Conservation (phyloP, 2,113 vertebrate species). For the Phyllostomus discolor region DNA sequence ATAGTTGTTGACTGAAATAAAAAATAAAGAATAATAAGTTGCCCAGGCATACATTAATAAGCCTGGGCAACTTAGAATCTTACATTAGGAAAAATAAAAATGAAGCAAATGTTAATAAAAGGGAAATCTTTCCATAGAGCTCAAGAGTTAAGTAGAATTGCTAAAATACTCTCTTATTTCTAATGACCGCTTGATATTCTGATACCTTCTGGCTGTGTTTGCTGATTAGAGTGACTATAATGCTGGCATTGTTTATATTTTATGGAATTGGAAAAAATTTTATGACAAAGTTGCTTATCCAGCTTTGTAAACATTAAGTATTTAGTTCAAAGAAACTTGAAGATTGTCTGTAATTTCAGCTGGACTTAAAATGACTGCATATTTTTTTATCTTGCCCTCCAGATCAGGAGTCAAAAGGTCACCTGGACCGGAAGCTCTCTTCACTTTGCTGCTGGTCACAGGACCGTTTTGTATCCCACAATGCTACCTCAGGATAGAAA, state of each 20-base stretch:
- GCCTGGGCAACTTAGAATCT: background rate
- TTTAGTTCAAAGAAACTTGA: conserved; percentile 49
- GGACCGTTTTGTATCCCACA: fast-evolving
- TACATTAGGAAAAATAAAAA: background rate
- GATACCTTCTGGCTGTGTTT: background rate
- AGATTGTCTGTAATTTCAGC: conserved; percentile 49
- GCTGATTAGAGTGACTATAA: background rate
- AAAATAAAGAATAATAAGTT: background rate
- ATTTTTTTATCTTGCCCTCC: background rate
- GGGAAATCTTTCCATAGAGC: background rate
- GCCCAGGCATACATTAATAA: background rate
- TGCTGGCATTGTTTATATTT: background rate
- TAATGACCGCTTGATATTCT: background rate
- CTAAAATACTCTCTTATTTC: background rate
- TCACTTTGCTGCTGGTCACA: fast-evolving
- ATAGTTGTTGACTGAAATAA: background rate
- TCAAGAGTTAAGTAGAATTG: background rate
- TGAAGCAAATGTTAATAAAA: background rate
- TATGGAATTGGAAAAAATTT: background rate
- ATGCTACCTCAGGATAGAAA: fast-evolving
- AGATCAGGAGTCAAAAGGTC: background rate
- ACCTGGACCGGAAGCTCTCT: fast-evolving
- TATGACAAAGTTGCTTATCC: background rate
- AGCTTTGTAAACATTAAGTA: conserved; percentile 14
- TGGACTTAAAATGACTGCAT: background rate